Evolutionary conservation across 2,888 invertebrate species (phyloP).

Genomic region (Ischnus inquisitorius): DNA sequence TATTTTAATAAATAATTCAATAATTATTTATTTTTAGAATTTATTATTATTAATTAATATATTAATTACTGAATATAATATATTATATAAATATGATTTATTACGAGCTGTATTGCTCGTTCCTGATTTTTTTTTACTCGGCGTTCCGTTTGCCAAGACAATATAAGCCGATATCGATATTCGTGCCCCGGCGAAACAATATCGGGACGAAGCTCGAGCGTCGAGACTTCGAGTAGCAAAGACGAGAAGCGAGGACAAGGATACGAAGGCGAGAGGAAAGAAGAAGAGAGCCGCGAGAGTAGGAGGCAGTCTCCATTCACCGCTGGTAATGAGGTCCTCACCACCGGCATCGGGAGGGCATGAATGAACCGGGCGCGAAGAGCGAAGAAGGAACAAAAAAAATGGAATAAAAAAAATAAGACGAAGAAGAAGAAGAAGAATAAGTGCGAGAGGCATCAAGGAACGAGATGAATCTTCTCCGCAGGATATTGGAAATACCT

Average conservation of each 20-base stretch:
- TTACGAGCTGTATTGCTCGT: background rate
- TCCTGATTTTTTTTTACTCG: background rate
- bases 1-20: too few relatives aligned
- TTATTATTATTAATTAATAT: too few relatives aligned
- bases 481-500: slow-evolving; percentile 85
- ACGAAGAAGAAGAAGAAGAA: slow-evolving; percentile 50
- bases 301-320: slow-evolving; percentile 80
- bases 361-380: slow-evolving; percentile 79
- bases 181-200: background rate
- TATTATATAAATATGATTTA: too few relatives aligned
- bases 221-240: slow-evolving; percentile 35
- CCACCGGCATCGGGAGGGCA: slow-evolving; percentile 78
- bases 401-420: slow-evolving; percentile 33
- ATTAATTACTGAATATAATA: too few relatives aligned
- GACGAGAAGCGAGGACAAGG: slow-evolving; percentile 47
- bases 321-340: slow-evolving; percentile 84
- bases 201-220: background rate
- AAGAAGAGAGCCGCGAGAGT: slow-evolving; percentile 63
- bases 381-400: slow-evolving; percentile 59
- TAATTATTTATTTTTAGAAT: too few relatives aligned
- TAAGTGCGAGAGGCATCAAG: slow-evolving; percentile 49
- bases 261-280: slow-evolving; percentile 54
- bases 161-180: background rate
- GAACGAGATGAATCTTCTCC: slow-evolving; percentile 79
- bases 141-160: background rate